Evolutionary conservation across 2,797 vertebrate species (phyloP), one percentile per base, ranked within the genome.

Genomic region (Sebastes wilsoni): DNA sequence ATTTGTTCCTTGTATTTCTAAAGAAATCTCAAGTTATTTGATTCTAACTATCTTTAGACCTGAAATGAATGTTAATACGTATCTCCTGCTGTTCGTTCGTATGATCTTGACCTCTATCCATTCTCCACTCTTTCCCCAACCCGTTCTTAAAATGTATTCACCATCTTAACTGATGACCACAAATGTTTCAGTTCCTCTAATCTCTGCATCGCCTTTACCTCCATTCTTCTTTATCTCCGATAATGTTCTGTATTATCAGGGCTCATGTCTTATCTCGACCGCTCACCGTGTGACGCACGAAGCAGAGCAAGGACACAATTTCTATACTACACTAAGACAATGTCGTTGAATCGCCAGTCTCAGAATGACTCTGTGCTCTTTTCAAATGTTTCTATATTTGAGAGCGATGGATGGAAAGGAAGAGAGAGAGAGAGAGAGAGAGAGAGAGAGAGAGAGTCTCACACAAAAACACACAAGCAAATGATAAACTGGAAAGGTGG

Each of bases 211-310:
- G 5, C 61, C 82, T 71, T 71, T 80, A 80, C 84, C 80, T 58
- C 66, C 54, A 70, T 78, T 76, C 74, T 80, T 72, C 74, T 85
- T 75, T 80, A 83, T 89, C 83, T 75, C 67, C 56, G 81, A 81
- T 84, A 85, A 82, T 80, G 79, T 78, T 89, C 71, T 79, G 79
- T 82, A 85, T 91, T 88, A 80, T 91, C 74, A 22, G 34, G 73
- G 64, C 78, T 79, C 66, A 23, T 30, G 80, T 73, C 84, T 94
- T 93, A 92, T 94, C 91, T 91, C 1, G 4, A 75, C 74, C 2
- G 2, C 76, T 83, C 85, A 78, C 54, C 1, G 12, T 27, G n/a
- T 94, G 91, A 93, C 81, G 89, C 91, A 93, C 78, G 20, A 22
- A 83, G 70, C 70, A 1, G 18, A 54, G 77, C 84, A 86, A 89